Evolutionary conservation across 2,113 vertebrate species (phyloP).

Genomic region (Tetraodon nigroviridis): DNA sequence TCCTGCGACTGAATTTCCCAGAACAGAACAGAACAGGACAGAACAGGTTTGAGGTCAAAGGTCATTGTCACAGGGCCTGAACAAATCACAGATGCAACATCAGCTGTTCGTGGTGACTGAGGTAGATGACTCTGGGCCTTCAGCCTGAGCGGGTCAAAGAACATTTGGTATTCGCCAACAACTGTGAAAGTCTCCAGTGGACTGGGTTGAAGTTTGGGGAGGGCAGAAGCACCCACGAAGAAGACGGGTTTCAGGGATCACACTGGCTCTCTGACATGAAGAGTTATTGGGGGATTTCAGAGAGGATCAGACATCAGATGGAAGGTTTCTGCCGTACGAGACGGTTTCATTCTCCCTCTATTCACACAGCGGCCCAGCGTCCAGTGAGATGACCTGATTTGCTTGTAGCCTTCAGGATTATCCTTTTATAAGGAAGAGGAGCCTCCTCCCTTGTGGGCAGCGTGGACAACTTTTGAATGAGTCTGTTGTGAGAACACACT

Average conservation of each 20-base stretch:
- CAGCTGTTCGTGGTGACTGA: no score
- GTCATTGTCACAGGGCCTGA: no score
- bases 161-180: no score
- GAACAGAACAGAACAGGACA: no score
- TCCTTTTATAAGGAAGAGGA: conserved; percentile 32
- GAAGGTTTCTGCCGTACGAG: conserved; percentile 26
- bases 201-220: no score
- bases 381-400: conserved; percentile 53
- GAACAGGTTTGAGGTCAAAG: no score
- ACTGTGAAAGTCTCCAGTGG: no score
- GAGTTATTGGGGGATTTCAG: neutral
- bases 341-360: conserved; percentile 10
- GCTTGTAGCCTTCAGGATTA: conserved; percentile 36
- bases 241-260: neutral
- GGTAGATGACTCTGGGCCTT: no score
- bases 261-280: conserved; percentile 6
- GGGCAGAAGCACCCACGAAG: no score
- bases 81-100: no score
- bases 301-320: conserved; percentile 12
- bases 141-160: no score
- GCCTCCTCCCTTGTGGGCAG: conserved; percentile 44
- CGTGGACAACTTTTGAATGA: conserved; percentile 8
- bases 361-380: conserved; percentile 47
- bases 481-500: neutral
- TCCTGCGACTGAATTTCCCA: no score